Conservation (phyloP, 2,113 vertebrate species). For the Diphyllodes magnificus region DNA sequence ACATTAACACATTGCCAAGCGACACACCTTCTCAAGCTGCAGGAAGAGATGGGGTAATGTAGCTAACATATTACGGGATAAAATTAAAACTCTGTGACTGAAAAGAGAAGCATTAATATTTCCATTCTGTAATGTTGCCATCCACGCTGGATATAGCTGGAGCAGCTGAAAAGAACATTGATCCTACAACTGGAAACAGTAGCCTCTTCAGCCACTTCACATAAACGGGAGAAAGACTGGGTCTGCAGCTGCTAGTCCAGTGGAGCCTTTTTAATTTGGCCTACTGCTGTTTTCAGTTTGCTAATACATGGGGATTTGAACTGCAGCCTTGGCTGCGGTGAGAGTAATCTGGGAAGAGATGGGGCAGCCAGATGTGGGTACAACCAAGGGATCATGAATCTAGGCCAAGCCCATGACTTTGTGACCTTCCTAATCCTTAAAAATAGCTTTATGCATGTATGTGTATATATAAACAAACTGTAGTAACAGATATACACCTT, state of each 20-base stretch:
- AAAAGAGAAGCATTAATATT: background rate
- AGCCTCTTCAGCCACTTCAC: background rate
- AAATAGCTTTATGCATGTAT: background rate
- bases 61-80: background rate
- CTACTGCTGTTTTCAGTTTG: background rate
- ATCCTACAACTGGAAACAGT: background rate
- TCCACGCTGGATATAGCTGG: background rate
- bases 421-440: slow-evolving; percentile 45
- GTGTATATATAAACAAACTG: background rate
- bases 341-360: slow-evolving; percentile 1
- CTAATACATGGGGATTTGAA: slow-evolving; percentile 15
- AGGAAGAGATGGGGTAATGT: background rate
- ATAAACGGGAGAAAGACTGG: background rate
- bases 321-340: background rate
- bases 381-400: slow-evolving; percentile 34
- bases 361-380: background rate
- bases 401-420: slow-evolving; percentile 34
- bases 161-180: background rate
- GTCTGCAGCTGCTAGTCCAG: background rate
- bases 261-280: background rate
- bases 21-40: background rate
- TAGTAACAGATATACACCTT: background rate
- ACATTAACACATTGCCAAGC: background rate
- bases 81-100: background rate
- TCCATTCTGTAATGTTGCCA: background rate